Evolutionary conservation across 2,113 vertebrate genomes (phyloP).

Genomic region (Corythornis vintsioides): DNA sequence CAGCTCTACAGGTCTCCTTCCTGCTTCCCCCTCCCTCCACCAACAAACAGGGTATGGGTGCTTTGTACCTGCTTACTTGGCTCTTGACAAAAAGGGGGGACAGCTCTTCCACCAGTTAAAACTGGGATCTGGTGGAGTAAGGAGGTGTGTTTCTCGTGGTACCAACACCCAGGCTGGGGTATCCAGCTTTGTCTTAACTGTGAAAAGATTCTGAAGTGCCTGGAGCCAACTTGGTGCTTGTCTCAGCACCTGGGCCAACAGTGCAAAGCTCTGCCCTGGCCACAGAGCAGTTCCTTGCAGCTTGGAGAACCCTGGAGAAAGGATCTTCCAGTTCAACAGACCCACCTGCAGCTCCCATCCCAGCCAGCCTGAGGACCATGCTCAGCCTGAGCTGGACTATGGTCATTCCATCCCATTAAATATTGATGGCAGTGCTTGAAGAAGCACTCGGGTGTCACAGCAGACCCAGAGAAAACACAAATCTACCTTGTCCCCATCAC

Average conservation of each 20-base stretch:
- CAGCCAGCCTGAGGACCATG: background rate
- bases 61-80: background rate
- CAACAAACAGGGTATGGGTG: fast-evolving
- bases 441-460: fast-evolving
- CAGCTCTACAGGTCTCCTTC: background rate
- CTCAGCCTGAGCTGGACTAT: background rate
- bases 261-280: background rate
- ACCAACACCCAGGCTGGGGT: background rate
- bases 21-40: background rate
- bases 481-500: background rate
- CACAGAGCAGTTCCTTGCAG: fast-evolving
- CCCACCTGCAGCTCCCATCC: background rate
- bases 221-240: background rate
- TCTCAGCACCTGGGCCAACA: background rate
- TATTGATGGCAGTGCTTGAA: background rate
- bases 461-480: background rate
- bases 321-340: background rate
- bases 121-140: background rate
- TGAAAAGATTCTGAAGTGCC: background rate
- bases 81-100: background rate
- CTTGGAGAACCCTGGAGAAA: too few species aligned
- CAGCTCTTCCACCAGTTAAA: background rate
- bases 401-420: background rate
- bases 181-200: fast-evolving
- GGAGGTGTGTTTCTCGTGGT: fast-evolving